Evolutionary conservation across 2,888 invertebrate genomes (phyloP), one percentile per base, ranked within the genome.

Genomic region (Xanthostigma xanthostigma): DNA sequence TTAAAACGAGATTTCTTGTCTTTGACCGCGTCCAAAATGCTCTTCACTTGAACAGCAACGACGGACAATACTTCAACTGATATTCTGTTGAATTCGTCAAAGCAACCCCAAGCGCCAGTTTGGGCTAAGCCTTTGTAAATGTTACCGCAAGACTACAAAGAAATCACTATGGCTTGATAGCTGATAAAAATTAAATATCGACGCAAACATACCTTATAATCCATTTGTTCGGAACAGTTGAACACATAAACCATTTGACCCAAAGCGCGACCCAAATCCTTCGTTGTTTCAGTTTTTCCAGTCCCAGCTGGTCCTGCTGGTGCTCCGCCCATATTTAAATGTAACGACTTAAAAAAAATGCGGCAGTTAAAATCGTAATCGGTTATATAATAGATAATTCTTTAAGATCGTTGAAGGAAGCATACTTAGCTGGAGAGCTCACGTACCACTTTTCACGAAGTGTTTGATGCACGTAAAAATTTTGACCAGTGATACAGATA

Each of bases 201-300:
- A 44, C 12, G 9, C 51, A 49, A 46, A 45, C 9, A 13, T 41
- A 48, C 48, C 67, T 89, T 90, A 69, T 93, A 94, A 67, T 94
- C 94, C 93, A 94, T 93, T 72, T 94, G 93, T 64, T 94, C 93
- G 0, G 93, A 93, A 65, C 93, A 94, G 66, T 94, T 94, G 69
- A 93, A 93, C n/a, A 94, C 94, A 59, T 94, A 94, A 8, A 94
- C 94, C 92, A 94, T 92, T 62, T 94, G 85, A 39, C 94, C 95
- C 3, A 95, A 73, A 10, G 93, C 92, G 62, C 91, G 78, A 2
- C 94, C 95, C 56, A 95, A 72, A 72, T 95, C 95, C 67, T 95
- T 95, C 0, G 94, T 95, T 0, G 95, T 95, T 70, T 95, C 95
- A 0, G 94, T 95, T 71, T 95, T 95, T 1, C 94, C 94, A 1